A percentile compares a stretch with the other conserved stretches of the same genome.
phyloP scores from a whole-genome alignment of 2,797 vertebrate genomes.

The Microctenopoma lineatum region DNA sequence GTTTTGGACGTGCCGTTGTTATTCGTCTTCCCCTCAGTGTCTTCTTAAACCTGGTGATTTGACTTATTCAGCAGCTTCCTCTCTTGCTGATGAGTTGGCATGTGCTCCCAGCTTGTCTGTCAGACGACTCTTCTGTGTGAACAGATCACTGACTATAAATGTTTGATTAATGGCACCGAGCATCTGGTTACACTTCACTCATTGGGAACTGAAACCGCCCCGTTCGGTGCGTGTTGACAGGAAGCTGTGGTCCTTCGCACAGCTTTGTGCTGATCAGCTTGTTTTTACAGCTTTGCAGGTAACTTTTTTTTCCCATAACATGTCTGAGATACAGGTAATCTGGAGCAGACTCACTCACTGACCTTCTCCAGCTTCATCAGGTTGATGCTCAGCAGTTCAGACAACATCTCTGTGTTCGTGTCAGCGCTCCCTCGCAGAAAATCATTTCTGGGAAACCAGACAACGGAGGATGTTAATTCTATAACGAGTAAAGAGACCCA shows the following conservation, averaged over 20 bases:
- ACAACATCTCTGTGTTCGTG: slow-evolving; percentile 85
- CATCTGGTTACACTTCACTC: slow-evolving; percentile 41
- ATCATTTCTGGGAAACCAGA: slow-evolving; percentile 70
- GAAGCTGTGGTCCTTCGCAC: no score
- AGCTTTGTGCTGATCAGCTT: no score
- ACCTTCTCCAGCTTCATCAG: slow-evolving; percentile 95
- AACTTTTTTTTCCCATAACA: no score
- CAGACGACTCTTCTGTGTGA: slow-evolving; percentile 3
- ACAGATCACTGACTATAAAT: slow-evolving; percentile 67
- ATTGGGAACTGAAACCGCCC: background rate
- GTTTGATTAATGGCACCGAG: slow-evolving; percentile 60
- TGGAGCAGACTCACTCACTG: slow-evolving; percentile 3
- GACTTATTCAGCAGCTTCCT: no score
- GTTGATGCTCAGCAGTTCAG: slow-evolving; percentile 88
- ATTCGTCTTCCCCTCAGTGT: no score
- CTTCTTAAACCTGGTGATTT: no score
- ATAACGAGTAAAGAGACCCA: background rate
- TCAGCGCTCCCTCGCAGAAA: slow-evolving; percentile 70
- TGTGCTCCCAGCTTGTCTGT: slow-evolving; percentile 37
- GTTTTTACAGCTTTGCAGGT: no score
- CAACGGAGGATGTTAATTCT: accelerated
- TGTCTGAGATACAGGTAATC: no score
- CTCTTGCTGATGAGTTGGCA: no score
- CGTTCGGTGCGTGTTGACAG: background rate
- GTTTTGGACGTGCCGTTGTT: no score